These are phyloP conservation scores for Etheostoma cragini DNA, from an alignment of 2,113 vertebrate genomes.

Conservation along the genomic window DNA sequence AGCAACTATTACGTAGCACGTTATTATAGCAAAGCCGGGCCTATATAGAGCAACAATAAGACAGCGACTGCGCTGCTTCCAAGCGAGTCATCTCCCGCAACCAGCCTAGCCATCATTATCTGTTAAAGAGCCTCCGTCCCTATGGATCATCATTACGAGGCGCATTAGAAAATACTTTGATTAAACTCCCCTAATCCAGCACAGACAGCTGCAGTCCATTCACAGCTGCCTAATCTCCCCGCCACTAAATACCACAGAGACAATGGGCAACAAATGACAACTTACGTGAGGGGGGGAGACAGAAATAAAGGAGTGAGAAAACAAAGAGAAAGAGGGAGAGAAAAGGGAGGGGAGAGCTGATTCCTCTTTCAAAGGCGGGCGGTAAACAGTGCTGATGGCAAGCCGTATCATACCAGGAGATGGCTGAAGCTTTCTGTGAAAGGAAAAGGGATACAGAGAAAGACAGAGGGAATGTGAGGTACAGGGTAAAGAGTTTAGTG, in stretches of 20 bases:
- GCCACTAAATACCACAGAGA: conserved; percentile 93
- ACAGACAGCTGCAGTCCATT: conserved; percentile 98
- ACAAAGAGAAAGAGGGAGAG: conserved; percentile 63
- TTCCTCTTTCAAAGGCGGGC: conserved; percentile 64
- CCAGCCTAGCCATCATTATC: conserved; percentile 93
- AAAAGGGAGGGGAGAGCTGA: conserved; percentile 51
- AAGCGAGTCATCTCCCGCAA: conserved; percentile 92
- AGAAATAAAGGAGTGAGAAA: conserved; percentile 62
- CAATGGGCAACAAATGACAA: conserved; percentile 92
- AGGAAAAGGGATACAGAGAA: conserved; percentile 37
- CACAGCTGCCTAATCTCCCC: conserved; percentile 95
- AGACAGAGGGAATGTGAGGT: conserved; percentile 45
- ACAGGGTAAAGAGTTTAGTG: conserved; percentile 49
- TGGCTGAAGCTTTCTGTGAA: conserved; percentile 63
- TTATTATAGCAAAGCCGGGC: conserved; percentile 47
- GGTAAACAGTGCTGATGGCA: conserved; percentile 68
- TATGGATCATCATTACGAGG: conserved; percentile 98
- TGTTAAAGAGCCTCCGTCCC: conserved; percentile 97
- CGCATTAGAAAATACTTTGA: conserved; percentile 99
- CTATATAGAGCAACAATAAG: conserved; percentile 79
- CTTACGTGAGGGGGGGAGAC: conserved; percentile 53
- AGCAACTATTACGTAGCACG: background rate
- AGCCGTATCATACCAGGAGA: conserved; percentile 63
- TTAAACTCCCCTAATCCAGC: conserved; percentile 99
- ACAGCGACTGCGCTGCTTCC: conserved; percentile 66